These are phyloP conservation scores for Meteorus sp. DNA, from an alignment of 1,140 invertebrate genomes.

Conservation along the genomic window DNA sequence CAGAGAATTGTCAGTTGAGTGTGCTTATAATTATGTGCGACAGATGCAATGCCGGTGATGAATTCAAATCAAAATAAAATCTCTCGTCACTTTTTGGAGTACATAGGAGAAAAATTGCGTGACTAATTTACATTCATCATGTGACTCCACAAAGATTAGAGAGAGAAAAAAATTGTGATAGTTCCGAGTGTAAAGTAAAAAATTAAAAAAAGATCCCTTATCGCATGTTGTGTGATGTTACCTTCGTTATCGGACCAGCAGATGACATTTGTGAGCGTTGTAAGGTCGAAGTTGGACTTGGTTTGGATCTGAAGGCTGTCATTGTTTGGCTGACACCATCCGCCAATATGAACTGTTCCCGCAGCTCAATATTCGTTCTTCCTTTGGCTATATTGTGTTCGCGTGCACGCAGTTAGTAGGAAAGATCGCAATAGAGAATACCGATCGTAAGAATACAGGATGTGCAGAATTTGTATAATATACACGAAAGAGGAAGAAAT, in stretches of 20 bases:
- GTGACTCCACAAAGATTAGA: background rate
- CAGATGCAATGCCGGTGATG: conserved; percentile 29
- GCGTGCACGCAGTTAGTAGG: conserved; percentile 60
- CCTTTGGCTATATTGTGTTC: conserved; percentile 88
- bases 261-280: conserved; percentile 66
- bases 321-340: conserved; percentile 97
- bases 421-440: conserved; percentile 43
- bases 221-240: conserved; percentile 55
- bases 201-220: conserved; percentile 11
- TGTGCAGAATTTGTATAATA: conserved; percentile 10
- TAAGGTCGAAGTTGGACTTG: conserved; percentile 73
- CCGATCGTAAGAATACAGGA: conserved; percentile 32
- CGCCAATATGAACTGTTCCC: conserved; percentile 97
- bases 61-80: too few relatives aligned
- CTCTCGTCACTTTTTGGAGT: too few relatives aligned
- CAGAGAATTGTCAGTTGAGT: conserved; percentile 17
- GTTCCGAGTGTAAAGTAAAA: conserved; percentile 12
- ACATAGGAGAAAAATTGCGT: too few relatives aligned
- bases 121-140: background rate
- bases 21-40: conserved; percentile 28
- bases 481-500: conserved; percentile 2
- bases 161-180: background rate
- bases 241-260: conserved; percentile 92
- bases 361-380: conserved; percentile 97
- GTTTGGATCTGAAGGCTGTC: conserved; percentile 92